phyloP scores from a whole-genome alignment of 1,140 invertebrate species.

The Diuraphis noxia region DNA sequence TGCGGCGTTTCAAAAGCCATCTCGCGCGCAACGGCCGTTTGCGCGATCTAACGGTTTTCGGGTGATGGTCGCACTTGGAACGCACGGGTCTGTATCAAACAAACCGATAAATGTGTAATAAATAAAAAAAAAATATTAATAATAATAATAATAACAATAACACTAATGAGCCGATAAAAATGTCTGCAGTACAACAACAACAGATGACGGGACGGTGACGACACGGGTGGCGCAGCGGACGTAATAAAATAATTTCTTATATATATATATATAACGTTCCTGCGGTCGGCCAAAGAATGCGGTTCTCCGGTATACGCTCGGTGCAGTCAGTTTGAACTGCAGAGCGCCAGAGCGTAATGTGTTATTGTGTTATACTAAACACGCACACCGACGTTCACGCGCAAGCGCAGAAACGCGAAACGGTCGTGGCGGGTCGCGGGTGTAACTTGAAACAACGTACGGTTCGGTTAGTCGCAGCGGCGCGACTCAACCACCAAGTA shows the following conservation, averaged over 20 bases:
- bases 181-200: not conserved
- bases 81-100: not conserved
- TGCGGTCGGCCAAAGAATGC: slow-evolving; percentile 3
- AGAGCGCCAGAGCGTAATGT: no score
- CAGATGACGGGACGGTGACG: not conserved
- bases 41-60: slow-evolving; percentile 18
- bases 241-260: slow-evolving; percentile 6
- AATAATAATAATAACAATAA: not conserved
- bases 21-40: slow-evolving; percentile 25
- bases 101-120: not conserved
- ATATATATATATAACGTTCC: slow-evolving; percentile 9
- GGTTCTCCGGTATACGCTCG: not conserved
- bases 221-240: not conserved
- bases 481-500: no score
- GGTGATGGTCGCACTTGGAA: not conserved
- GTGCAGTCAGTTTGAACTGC: no score
- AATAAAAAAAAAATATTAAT: not conserved
- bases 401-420: no score
- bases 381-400: no score
- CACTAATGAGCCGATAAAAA: not conserved
- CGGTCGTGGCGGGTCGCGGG: no score
- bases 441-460: no score
- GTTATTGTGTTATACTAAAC: no score
- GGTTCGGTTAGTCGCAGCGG: no score
- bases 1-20: slow-evolving; percentile 16